A percentile compares a stretch with the other conserved stretches of the same genome.
Conservation (phyloP, 2,797 vertebrate genomes). For the Sandelia bainsii region DNA sequence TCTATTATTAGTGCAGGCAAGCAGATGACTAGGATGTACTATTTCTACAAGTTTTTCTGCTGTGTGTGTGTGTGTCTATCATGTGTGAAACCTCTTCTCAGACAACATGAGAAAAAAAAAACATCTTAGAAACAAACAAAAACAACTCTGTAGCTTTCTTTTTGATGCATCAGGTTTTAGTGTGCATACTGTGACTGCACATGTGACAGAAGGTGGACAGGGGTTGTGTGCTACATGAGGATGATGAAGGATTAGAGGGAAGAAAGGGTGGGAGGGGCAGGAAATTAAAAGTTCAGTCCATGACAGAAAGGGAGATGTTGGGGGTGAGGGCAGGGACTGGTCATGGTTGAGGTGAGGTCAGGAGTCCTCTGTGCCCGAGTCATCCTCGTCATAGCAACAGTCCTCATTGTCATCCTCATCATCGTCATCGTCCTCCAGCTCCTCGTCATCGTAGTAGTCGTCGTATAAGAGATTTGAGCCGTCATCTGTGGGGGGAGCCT, state of each 20-base stretch:
- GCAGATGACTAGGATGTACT: conserved; percentile 7
- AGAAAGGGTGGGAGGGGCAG: background rate
- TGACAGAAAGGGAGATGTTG: conserved; percentile 29
- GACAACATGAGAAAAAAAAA: conserved; percentile 25
- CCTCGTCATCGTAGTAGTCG: conserved; percentile 94
- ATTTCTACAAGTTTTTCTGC: conserved; percentile 20
- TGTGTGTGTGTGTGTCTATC: conserved; percentile 15
- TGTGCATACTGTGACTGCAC: conserved; percentile 61
- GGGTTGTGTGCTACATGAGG: conserved; percentile 48
- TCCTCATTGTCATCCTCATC: conserved; percentile 86
- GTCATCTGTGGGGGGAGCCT: conserved; percentile 90
- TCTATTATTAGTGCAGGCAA: conserved; percentile 32
- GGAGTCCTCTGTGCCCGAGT: conserved; percentile 94
- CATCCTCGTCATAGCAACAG: conserved; percentile 92
- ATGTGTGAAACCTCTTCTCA: conserved; percentile 49
- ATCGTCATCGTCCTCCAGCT: conserved; percentile 90
- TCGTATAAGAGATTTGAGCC: conserved; percentile 96
- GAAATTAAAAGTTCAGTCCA: conserved; percentile 61
- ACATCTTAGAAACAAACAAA: conserved; percentile 38
- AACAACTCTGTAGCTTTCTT: conserved; percentile 57
- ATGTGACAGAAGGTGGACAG: conserved; percentile 34
- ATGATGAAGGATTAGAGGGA: conserved; percentile 21
- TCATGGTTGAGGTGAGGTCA: conserved; percentile 79
- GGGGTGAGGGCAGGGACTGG: conserved; percentile 3
- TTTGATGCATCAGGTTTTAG: conserved; percentile 58